Conservation (phyloP, 2,797 vertebrate species). For the Percopsis omiscomaycus region DNA sequence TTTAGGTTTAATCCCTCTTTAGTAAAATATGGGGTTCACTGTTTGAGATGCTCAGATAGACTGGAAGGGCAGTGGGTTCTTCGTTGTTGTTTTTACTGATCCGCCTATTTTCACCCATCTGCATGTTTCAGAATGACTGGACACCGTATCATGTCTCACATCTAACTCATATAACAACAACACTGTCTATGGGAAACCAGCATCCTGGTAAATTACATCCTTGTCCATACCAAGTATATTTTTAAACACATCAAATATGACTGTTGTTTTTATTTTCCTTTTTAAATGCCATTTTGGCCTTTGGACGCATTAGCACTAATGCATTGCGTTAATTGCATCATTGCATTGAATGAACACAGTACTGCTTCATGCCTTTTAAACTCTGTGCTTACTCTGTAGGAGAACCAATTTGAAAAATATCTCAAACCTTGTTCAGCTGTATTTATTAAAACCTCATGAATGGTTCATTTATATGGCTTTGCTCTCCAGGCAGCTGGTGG, state of each 20-base stretch:
- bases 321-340: not conserved
- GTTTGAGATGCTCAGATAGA: constrained; percentile 49
- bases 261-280: not conserved
- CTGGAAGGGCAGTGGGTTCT: constrained; percentile 41
- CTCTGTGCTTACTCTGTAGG: not conserved
- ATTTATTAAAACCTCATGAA: constrained; percentile 18
- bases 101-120: constrained; percentile 61
- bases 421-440: not conserved
- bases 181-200: constrained; percentile 60
- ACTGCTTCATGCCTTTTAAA: not conserved
- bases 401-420: constrained; percentile 7
- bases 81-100: constrained; percentile 67
- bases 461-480: constrained; percentile 30
- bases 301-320: not conserved
- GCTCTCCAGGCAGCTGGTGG: constrained; percentile 63
- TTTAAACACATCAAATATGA: constrained; percentile 21
- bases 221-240: constrained; percentile 1
- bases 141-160: constrained; percentile 68
- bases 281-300: not conserved
- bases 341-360: constrained; percentile 5
- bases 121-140: constrained; percentile 70
- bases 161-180: constrained; percentile 67
- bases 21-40: too few relatives aligned
- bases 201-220: constrained; percentile 39
- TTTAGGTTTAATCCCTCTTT: too few relatives aligned